These are phyloP conservation scores for Thymallus thymallus DNA, from an alignment of 2,113 vertebrate genomes.

Conservation along the genomic window DNA sequence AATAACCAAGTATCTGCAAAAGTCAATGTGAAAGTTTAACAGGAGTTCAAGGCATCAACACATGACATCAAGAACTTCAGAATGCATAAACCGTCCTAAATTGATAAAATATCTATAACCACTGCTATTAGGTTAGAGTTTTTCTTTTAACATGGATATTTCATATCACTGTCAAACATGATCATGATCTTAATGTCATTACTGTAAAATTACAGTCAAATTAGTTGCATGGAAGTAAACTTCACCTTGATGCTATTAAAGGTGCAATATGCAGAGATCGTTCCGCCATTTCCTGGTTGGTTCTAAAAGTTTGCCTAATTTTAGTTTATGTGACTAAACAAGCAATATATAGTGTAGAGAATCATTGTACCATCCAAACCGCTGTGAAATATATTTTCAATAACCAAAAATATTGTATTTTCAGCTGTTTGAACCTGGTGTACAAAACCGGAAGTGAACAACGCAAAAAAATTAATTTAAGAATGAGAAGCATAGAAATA, in stretches of 20 bases:
- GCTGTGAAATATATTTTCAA: too few relatives aligned
- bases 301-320: too few relatives aligned
- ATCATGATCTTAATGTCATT: too few relatives aligned
- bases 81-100: neutral
- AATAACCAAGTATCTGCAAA: constrained; percentile 99
- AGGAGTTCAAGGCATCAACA: neutral
- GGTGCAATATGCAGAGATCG: neutral
- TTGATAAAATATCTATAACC: neutral
- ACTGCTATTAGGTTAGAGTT: neutral
- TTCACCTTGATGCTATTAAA: neutral
- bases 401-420: neutral
- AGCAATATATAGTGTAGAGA: too few relatives aligned
- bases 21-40: constrained; percentile 75
- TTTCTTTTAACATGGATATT: neutral
- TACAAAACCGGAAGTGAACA: neutral
- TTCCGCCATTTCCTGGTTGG: too few relatives aligned
- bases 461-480: too few relatives aligned
- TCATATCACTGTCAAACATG: too few relatives aligned
- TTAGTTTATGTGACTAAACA: too few relatives aligned
- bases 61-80: neutral
- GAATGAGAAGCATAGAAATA: too few relatives aligned
- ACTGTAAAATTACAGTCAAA: neutral
- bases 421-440: neutral
- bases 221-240: neutral
- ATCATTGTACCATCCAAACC: too few relatives aligned